Conservation (phyloP, 2,113 vertebrate genomes). For the Cyprinodon variegatus region DNA sequence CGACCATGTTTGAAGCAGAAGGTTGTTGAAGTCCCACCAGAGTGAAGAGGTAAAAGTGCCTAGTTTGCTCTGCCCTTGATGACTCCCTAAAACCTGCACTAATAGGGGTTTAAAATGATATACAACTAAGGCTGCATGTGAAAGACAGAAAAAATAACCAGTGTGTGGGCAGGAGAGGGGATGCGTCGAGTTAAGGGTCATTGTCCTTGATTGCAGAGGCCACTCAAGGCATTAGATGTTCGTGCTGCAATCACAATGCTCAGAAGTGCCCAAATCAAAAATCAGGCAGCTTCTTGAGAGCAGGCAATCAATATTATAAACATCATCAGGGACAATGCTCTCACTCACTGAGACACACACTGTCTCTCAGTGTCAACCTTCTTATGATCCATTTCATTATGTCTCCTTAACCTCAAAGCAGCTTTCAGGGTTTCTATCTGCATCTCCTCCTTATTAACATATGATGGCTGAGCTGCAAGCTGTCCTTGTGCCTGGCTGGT, state of each 20-base stretch:
- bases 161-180: slow-evolving; percentile 1
- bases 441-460: slow-evolving; percentile 35
- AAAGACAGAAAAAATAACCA: background rate
- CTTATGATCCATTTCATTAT: slow-evolving; percentile 46
- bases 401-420: slow-evolving; percentile 39
- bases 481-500: slow-evolving; percentile 6
- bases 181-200: slow-evolving; percentile 50
- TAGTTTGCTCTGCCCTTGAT: too few species aligned
- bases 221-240: slow-evolving; percentile 63
- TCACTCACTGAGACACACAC: slow-evolving; percentile 13
- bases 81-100: background rate
- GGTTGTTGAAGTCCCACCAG: background rate
- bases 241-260: slow-evolving; percentile 64
- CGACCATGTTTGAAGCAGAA: background rate
- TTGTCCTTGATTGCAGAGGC: slow-evolving; percentile 68
- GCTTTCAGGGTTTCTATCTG: slow-evolving; percentile 1
- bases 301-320: slow-evolving; percentile 65
- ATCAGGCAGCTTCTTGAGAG: slow-evolving; percentile 60
- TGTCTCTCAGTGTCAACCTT: slow-evolving; percentile 39
- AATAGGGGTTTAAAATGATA: background rate
- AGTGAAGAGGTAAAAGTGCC: background rate
- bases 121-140: background rate
- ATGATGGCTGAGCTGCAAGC: background rate
- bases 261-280: slow-evolving; percentile 66
- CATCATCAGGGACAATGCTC: slow-evolving; percentile 54